Evolutionary conservation across 2,797 vertebrate genomes (phyloP).

Genomic region (Loriculus beryllinus): DNA sequence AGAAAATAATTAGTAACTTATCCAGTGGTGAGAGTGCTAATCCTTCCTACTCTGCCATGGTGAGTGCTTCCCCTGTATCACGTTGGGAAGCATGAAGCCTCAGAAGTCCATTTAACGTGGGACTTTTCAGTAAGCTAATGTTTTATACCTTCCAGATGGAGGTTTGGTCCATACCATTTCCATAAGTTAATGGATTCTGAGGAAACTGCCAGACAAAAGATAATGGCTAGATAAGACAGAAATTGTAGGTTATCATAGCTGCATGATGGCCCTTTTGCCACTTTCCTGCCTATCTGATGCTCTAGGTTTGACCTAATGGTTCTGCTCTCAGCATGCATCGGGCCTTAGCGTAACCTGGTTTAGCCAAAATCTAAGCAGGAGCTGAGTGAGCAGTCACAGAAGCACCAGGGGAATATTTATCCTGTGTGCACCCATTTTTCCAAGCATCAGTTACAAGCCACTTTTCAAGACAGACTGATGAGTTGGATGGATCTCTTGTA

Average conservation of each 20-base stretch:
- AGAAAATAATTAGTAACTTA: neutral
- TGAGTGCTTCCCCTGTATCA: rapidly evolving
- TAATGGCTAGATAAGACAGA: neutral
- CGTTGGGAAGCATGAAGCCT: rapidly evolving
- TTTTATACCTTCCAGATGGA: neutral
- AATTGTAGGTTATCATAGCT: neutral
- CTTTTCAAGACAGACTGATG: neutral
- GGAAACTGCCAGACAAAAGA: neutral
- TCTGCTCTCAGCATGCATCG: neutral
- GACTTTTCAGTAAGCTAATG: neutral
- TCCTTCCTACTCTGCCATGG: rapidly evolving
- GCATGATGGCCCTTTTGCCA: neutral
- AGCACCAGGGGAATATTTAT: neutral
- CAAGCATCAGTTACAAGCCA: neutral
- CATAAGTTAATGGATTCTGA: neutral
- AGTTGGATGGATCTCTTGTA: neutral
- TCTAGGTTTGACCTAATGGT: neutral
- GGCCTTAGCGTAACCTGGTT: neutral
- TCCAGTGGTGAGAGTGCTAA: neutral
- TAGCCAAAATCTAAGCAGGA: neutral
- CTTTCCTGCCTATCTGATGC: neutral
- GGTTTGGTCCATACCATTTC: neutral
- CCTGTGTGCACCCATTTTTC: neutral
- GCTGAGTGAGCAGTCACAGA: neutral
- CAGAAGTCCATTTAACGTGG: neutral